A percentile compares a stretch with the other conserved stretches of the same genome.
These are phyloP conservation scores for Carettochelys insculpta DNA, from an alignment of 2,113 vertebrate species.

Conservation along the genomic window DNA sequence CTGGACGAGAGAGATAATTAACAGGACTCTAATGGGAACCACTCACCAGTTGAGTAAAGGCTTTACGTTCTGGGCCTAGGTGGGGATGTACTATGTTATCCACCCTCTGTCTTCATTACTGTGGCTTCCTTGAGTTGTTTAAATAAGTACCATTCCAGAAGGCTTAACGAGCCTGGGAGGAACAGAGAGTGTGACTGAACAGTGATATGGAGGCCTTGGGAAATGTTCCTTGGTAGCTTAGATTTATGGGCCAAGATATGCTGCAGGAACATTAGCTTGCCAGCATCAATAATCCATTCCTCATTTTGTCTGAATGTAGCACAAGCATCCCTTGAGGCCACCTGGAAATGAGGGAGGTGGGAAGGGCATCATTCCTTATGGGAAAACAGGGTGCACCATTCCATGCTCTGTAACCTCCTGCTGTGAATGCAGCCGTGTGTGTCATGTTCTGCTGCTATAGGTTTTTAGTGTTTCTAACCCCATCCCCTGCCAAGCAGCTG, in stretches of 20 bases:
- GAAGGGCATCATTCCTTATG: not conserved
- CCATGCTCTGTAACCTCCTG: not conserved
- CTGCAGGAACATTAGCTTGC: not conserved
- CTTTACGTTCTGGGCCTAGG: fast-evolving
- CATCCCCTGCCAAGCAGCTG: not conserved
- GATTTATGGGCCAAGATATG: not conserved
- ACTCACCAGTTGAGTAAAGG: not conserved
- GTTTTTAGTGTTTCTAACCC: not conserved
- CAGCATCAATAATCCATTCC: too few relatives aligned
- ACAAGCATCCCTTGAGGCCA: too few relatives aligned
- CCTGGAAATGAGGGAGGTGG: not conserved
- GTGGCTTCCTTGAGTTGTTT: slow-evolving; percentile 20
- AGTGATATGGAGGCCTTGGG: slow-evolving; percentile 5
- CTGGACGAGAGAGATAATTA: too few relatives aligned
- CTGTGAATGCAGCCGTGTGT: fast-evolving
- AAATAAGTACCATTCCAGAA: too few relatives aligned
- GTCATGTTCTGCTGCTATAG: not conserved
- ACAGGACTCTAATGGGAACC: too few relatives aligned
- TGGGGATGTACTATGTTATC: fast-evolving
- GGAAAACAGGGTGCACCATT: not conserved
- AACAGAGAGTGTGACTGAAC: slow-evolving; percentile 27
- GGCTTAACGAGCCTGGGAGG: not conserved
- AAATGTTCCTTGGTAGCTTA: slow-evolving; percentile 27
- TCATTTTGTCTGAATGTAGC: too few relatives aligned
- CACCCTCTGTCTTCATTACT: fast-evolving